Evolutionary conservation across 2,113 vertebrate species (phyloP), one percentile per base, ranked within the genome.

Genomic region (Siphamia tubifer): DNA sequence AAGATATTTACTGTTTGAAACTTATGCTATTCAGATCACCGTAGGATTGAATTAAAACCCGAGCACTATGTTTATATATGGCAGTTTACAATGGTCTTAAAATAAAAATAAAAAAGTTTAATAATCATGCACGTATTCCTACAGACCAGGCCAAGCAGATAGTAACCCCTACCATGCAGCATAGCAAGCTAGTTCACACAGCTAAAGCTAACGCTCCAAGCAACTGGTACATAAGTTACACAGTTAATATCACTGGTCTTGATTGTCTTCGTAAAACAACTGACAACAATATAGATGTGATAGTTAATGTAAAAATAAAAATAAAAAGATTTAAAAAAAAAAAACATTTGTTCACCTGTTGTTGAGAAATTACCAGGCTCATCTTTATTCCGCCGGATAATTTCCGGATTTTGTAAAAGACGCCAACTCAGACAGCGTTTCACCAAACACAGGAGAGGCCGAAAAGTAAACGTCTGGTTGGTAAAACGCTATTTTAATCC

Each of bases 301-400:
- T 1, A 31, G 5, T 4, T 23, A 23, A 11, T 6, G 20, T 6
- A 1, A 4, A 1, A 9, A 35, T 2, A 9, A 1, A 23, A 4
- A 13, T 28, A n/a, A n/a, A n/a, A n/a, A n/a, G n/a, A n/a, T n/a
- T 3, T 4, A 30, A 13, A 6, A 32, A 11, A 4, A 35, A 17
- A 19, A n/a, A 27, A 5, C 3, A 17, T 19, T 19, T 58, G 19
- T 56, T 87, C 69, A 93, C 89, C 89, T 89, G 89, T 45, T 90
- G 88, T 32, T 77, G 81, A 51, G 83, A 52, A 15, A 85, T 24
- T 34, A 84, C 70, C 15, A 87, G 74, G 80, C 86, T 91, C 92
- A 93, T 93, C 69, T 85, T 84, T 74, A 72, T n/a, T 71, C 64
- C 83, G 65, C 49, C 28, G 55, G 2, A 1, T 35, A 16, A 10